phyloP scores from a whole-genome alignment of 2,797 vertebrate species.

The Bradypodion ventrale region DNA sequence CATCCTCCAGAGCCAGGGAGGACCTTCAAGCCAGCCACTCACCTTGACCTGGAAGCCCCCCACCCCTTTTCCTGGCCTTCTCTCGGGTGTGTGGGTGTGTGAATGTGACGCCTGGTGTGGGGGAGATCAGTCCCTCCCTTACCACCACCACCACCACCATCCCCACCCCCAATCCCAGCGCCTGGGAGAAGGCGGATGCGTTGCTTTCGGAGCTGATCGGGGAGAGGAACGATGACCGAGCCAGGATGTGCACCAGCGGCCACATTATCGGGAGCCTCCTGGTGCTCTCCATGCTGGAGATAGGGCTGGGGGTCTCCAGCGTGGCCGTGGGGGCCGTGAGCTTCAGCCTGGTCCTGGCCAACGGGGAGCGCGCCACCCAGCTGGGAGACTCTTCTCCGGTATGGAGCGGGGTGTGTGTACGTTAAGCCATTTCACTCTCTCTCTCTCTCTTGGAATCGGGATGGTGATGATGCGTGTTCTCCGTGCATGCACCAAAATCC shows the following conservation, averaged over 20 bases:
- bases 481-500: conserved; percentile 54
- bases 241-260: conserved; percentile 96
- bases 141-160: no score
- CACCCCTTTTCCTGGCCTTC: neutral
- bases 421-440: conserved; percentile 84
- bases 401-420: conserved; percentile 99
- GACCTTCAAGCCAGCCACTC: neutral
- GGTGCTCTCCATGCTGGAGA: conserved; percentile 95
- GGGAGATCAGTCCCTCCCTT: conserved; percentile 43
- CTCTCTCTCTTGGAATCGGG: conserved; percentile 80
- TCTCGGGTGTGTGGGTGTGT: conserved; percentile 29
- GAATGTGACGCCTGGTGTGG: conserved; percentile 58
- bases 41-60: neutral
- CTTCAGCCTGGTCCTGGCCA: conserved; percentile 85
- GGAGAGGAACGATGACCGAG: conserved; percentile 89
- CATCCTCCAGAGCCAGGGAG: neutral
- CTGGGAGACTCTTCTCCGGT: conserved; percentile 98
- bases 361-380: conserved; percentile 85
- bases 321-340: conserved; percentile 94
- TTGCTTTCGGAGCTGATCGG: conserved; percentile 73
- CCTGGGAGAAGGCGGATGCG: conserved; percentile 62
- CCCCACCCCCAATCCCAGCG: no score
- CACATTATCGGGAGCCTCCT: conserved; percentile 97
- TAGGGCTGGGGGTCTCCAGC: conserved; percentile 97
- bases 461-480: conserved; percentile 52